Conservation (phyloP, 2,797 vertebrate species). For the Scolopax bukidnonensis region DNA sequence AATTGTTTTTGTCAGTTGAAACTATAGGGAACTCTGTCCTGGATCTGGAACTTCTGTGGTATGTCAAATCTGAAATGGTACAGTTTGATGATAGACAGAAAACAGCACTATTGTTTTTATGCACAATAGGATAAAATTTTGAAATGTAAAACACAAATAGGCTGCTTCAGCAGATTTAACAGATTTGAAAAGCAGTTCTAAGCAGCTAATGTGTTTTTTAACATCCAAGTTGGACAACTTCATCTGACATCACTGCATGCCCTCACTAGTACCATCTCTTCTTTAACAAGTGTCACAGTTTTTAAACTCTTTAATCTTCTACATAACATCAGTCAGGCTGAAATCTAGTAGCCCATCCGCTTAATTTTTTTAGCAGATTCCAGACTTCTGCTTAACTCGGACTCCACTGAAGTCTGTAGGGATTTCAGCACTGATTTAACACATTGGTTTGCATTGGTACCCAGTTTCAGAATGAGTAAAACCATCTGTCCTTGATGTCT, state of each 20-base stretch:
- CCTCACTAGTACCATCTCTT: neutral
- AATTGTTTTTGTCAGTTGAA: neutral
- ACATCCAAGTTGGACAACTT: neutral
- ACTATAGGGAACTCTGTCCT: neutral
- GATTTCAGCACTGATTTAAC: neutral
- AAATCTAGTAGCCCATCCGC: neutral
- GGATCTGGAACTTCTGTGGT: neutral
- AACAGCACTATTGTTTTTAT: neutral
- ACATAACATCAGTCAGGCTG: neutral
- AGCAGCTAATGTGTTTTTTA: neutral
- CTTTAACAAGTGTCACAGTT: neutral
- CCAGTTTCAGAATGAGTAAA: neutral
- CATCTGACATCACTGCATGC: neutral
- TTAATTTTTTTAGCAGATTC: neutral
- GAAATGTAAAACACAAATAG: neutral
- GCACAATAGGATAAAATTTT: neutral
- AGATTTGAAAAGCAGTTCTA: neutral
- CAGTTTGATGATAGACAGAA: neutral
- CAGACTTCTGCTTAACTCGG: neutral
- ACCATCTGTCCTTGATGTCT: neutral
- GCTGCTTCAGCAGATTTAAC: neutral
- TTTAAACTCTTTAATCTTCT: neutral
- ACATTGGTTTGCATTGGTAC: rapidly evolving
- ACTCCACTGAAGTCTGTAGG: neutral
- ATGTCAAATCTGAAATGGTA: neutral